Percentiles rank a stretch among this genome's conserved stretches.
These are phyloP conservation scores for Actinernus sp. DNA, from an alignment of 92 coral and sea anemone species.

Conservation along the genomic window DNA sequence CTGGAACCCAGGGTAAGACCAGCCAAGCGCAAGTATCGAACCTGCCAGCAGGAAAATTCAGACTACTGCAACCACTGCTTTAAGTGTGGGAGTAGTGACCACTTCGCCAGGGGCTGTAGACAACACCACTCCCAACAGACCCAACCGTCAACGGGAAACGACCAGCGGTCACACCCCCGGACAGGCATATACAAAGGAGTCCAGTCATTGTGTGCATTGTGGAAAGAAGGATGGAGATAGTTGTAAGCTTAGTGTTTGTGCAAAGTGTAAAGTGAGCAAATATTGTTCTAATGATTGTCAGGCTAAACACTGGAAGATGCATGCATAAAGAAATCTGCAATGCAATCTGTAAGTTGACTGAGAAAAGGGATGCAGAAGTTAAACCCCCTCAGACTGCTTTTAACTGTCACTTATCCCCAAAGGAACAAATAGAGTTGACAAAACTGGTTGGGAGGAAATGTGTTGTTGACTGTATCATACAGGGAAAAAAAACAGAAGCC, in stretches of 20 bases:
- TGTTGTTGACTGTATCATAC: conserved; percentile 29
- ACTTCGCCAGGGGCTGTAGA: conserved; percentile 26
- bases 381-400: conserved; percentile 1
- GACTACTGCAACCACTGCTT: conserved; percentile 54
- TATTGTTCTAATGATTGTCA: conserved; percentile 39
- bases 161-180: conserved; percentile 20
- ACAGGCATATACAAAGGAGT: conserved; percentile 25
- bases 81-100: conserved; percentile 35
- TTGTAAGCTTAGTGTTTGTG: background rate
- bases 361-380: background rate
- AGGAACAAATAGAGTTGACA: conserved; percentile 30
- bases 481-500: conserved; percentile 30
- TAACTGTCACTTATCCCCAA: conserved; percentile 33
- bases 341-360: background rate
- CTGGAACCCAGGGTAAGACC: too few relatives aligned
- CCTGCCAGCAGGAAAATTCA: conserved; percentile 21
- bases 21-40: too few relatives aligned
- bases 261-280: conserved; percentile 21
- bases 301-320: background rate
- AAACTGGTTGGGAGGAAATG: conserved; percentile 53
- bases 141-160: conserved; percentile 5
- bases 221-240: conserved; percentile 12
- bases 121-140: background rate
- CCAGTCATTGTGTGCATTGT: conserved; percentile 39
- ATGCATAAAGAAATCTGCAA: background rate